Conservation (phyloP, 2,888 invertebrate genomes). For the Phasia obesa region DNA sequence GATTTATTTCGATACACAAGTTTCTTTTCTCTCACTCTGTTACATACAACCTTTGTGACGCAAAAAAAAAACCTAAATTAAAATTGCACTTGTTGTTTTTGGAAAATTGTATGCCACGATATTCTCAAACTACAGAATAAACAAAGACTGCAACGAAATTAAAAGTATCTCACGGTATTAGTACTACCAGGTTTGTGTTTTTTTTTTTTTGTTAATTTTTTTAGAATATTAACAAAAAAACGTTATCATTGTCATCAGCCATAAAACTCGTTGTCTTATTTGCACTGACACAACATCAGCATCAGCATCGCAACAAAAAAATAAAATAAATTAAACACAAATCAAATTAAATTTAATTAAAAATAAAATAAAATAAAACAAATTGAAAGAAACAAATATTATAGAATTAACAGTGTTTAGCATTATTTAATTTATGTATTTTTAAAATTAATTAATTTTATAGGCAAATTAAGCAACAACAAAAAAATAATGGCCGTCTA, state of each 20-base stretch:
- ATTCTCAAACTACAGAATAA: constrained; percentile 2
- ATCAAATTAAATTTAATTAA: constrained; percentile 38
- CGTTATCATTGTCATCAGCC: constrained; percentile 39
- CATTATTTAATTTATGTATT: constrained; percentile 39
- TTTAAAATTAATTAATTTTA: constrained; percentile 34
- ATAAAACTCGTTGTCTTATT: constrained; percentile 45
- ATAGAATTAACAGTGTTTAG: neutral
- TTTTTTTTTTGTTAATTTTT: neutral
- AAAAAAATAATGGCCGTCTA: neutral
- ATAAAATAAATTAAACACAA: constrained; percentile 42
- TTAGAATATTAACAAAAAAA: constrained; percentile 6
- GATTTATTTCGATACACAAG: no score
- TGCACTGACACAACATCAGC: constrained; percentile 10
- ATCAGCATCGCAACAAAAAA: neutral
- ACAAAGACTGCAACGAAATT: constrained; percentile 9
- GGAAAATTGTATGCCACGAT: neutral
- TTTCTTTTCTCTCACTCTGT: no score
- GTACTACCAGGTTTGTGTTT: neutral
- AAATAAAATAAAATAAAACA: constrained; percentile 25
- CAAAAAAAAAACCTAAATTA: constrained; percentile 1
- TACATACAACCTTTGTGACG: neutral
- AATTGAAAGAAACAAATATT: neutral
- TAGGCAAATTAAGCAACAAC: constrained; percentile 13
- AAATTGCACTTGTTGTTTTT: constrained; percentile 6
- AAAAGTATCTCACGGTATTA: constrained; percentile 57